Evolutionary conservation across 2,888 invertebrate species (phyloP).

Genomic region (Bombylius discolor): DNA sequence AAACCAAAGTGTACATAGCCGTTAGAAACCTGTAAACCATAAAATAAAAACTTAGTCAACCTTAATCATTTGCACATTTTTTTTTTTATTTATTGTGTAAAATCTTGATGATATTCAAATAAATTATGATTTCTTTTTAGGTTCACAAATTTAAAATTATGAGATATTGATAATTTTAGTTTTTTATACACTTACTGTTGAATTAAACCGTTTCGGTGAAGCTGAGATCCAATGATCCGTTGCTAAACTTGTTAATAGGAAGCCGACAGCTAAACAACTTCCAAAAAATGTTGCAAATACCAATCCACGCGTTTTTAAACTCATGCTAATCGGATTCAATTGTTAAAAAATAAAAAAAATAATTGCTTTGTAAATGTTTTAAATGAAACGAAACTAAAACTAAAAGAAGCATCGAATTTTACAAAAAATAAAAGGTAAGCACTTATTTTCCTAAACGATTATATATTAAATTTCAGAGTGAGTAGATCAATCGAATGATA

Average conservation of each 20-base stretch:
- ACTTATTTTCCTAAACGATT: no score
- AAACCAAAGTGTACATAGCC: conserved; percentile 74
- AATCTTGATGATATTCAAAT: background rate
- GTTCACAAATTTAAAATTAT: background rate
- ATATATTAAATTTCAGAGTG: no score
- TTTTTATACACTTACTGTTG: conserved; percentile 25
- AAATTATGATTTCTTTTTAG: background rate
- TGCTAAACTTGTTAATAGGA: conserved; percentile 59
- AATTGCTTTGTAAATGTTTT: no score
- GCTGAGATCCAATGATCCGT: conserved; percentile 69
- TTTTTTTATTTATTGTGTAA: no score
- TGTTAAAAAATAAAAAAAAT: no score
- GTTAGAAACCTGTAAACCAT: conserved; percentile 31
- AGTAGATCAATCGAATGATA: no score
- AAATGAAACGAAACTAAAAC: no score
- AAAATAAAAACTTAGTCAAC: no score
- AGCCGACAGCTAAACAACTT: conserved; percentile 54
- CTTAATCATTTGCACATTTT: no score
- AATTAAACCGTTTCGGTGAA: conserved; percentile 43
- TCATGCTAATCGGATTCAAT: no score
- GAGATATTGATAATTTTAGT: background rate
- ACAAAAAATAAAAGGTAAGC: no score
- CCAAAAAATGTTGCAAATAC: conserved; percentile 66
- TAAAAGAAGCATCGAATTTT: no score
- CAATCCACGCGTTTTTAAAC: conserved; percentile 53